Conservation (phyloP, 2,113 vertebrate species). For the Oceanites oceanicus region DNA sequence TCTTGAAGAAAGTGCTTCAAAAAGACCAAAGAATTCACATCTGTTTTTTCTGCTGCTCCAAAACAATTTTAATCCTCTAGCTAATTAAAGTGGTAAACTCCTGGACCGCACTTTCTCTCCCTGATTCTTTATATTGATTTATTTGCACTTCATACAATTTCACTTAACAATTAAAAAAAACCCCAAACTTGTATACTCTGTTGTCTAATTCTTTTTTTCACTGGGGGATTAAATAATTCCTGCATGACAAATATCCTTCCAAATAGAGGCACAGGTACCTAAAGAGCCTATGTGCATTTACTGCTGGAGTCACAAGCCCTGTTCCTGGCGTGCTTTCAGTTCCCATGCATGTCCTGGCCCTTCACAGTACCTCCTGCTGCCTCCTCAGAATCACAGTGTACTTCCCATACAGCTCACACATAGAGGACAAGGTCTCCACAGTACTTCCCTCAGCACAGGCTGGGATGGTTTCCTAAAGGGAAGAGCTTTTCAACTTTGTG, state of each 20-base stretch:
- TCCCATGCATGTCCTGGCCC: neutral
- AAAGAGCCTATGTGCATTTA: neutral
- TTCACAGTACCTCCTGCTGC: neutral
- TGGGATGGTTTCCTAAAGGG: neutral
- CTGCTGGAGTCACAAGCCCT: neutral
- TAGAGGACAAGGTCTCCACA: neutral
- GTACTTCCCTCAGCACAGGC: neutral
- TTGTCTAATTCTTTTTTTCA: neutral
- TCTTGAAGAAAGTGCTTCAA: neutral
- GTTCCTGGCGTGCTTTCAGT: neutral
- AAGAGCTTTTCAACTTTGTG: neutral
- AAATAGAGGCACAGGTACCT: neutral
- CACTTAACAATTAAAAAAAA: neutral
- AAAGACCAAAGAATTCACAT: neutral
- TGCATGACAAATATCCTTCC: neutral
- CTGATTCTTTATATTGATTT: neutral
- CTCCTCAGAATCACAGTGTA: neutral
- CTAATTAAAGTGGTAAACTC: neutral
- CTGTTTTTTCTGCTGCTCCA: neutral
- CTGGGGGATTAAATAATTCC: neutral
- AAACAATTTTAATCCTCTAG: neutral
- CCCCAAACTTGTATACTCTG: neutral
- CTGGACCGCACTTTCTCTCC: neutral
- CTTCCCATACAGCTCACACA: neutral
- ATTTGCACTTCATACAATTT: neutral